Percentiles rank a stretch among this genome's conserved stretches.
Conservation (phyloP, 2,888 invertebrate species). For the Minunthozetes semirufus region DNA sequence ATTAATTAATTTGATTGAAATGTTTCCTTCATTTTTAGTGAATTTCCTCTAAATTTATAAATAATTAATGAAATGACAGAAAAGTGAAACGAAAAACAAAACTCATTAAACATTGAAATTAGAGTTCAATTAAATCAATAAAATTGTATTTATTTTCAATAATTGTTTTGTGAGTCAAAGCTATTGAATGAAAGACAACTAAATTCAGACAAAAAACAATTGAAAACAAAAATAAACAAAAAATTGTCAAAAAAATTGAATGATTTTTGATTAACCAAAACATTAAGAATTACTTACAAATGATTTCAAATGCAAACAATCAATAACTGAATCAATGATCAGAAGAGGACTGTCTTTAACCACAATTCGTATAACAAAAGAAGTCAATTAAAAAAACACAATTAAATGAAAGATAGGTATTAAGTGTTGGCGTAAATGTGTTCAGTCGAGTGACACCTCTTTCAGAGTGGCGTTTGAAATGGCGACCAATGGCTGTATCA, state of each 20-base stretch:
- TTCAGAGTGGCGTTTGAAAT: not conserved
- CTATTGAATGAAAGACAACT: too few relatives aligned
- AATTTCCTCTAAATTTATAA: not conserved
- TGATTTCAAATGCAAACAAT: not conserved
- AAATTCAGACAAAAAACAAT: too few relatives aligned
- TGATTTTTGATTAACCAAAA: not conserved
- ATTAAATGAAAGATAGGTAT: not conserved
- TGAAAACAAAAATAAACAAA: too few relatives aligned
- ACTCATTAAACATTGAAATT: too few relatives aligned
- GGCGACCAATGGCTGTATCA: constrained; percentile 8
- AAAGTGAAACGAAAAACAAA: not conserved
- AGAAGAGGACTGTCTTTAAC: not conserved
- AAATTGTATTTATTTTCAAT: too few relatives aligned
- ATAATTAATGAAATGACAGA: not conserved
- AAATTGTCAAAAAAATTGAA: not conserved
- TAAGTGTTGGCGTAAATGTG: constrained; percentile 7
- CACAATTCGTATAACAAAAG: not conserved
- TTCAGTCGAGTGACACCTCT: constrained; percentile 10
- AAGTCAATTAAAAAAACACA: not conserved
- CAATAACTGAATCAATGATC: too few relatives aligned
- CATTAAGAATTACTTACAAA: not conserved
- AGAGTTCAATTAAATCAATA: too few relatives aligned
- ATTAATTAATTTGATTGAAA: not conserved
- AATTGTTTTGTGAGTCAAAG: too few relatives aligned
- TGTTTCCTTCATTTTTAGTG: not conserved